Conservation (phyloP, 2,888 invertebrate species). For the Bellardia bayeri region DNA sequence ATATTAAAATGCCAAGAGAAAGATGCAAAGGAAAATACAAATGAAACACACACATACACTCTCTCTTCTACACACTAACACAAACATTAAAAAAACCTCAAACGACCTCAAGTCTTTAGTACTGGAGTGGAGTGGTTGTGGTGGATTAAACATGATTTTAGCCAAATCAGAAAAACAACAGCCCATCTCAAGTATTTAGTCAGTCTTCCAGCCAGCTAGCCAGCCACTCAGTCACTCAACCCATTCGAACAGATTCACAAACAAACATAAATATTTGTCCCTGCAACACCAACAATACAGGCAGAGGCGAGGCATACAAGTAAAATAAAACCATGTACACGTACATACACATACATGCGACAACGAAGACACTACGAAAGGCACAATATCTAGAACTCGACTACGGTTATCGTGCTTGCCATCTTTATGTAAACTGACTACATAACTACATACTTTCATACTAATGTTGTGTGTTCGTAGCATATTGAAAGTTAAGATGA, state of each 20-base stretch:
- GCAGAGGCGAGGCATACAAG: not conserved
- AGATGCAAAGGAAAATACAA: slow-evolving; percentile 33
- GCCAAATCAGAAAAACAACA: slow-evolving; percentile 31
- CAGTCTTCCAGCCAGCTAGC: not conserved
- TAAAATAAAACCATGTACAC: slow-evolving; percentile 53
- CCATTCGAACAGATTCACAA: slow-evolving; percentile 52
- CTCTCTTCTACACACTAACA: not conserved
- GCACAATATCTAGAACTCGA: slow-evolving; percentile 47
- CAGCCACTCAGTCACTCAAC: slow-evolving; percentile 26
- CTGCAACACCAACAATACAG: slow-evolving; percentile 23
- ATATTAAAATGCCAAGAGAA: slow-evolving; percentile 29
- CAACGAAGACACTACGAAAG: slow-evolving; percentile 1
- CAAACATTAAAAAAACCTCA: slow-evolving; percentile 28
- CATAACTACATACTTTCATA: slow-evolving; percentile 10
- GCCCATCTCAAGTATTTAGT: slow-evolving; percentile 53
- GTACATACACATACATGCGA: too few relatives aligned
- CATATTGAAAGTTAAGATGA: slow-evolving; percentile 23
- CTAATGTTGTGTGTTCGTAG: not conserved
- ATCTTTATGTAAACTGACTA: slow-evolving; percentile 63
- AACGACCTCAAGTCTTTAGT: slow-evolving; percentile 66
- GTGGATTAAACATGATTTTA: slow-evolving; percentile 66
- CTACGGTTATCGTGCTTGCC: slow-evolving; percentile 69
- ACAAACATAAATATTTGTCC: slow-evolving; percentile 59
- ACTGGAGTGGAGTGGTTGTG: slow-evolving; percentile 48
- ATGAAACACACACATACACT: not conserved